These are phyloP conservation scores for Solenodon paradoxus DNA, from an alignment of 2,113 vertebrate species.

Conservation along the genomic window DNA sequence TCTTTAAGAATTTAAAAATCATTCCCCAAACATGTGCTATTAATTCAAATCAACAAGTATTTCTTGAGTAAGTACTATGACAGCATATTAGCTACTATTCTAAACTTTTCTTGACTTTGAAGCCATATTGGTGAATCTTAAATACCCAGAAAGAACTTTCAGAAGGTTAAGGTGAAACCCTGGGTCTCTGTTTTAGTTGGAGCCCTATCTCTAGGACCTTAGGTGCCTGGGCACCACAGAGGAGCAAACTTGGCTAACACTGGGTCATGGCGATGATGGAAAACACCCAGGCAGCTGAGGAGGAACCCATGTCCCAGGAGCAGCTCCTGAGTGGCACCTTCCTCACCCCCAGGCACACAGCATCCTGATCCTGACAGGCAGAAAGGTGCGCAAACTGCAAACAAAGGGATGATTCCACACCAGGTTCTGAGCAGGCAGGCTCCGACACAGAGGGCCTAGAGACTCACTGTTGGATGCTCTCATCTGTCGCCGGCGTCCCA, in stretches of 20 bases:
- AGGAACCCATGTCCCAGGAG: fast-evolving
- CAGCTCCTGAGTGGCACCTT: background rate
- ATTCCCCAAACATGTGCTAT: background rate
- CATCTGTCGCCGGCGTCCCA: conserved; percentile 88
- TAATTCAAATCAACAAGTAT: background rate
- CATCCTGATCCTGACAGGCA: fast-evolving
- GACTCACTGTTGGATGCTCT: conserved; percentile 92
- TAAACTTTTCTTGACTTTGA: background rate
- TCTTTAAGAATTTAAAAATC: background rate
- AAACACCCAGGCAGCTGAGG: background rate
- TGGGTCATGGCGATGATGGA: fast-evolving
- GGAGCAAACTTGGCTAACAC: background rate
- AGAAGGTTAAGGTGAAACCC: too few species aligned
- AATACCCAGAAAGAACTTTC: background rate
- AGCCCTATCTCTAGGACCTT: background rate
- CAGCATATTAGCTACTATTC: background rate
- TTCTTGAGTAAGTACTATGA: background rate
- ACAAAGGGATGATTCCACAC: background rate
- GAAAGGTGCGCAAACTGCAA: fast-evolving
- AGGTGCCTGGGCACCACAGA: background rate
- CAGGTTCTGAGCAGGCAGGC: background rate
- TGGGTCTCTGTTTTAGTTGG: fast-evolving
- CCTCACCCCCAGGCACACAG: background rate
- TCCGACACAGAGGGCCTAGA: background rate
- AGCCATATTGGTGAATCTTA: background rate